Base-by-base conservation (phyloP, 1,140 invertebrate genomes). In the Luehdorfia chinensis region DNA sequence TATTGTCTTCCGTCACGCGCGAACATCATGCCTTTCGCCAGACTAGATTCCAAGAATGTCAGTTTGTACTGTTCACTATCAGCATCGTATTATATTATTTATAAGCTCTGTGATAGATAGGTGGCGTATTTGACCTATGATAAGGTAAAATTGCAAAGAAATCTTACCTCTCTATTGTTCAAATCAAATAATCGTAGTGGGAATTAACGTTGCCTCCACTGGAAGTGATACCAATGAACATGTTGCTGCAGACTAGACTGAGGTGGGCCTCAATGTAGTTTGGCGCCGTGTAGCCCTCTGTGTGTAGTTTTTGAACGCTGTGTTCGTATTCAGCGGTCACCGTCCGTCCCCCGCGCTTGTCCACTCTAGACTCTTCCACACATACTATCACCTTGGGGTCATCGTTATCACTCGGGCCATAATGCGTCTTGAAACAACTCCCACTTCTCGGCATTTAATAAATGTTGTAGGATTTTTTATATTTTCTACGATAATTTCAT, bases 151-250 rank as follows among this genome's bases (percentile, higher is more conserved):
- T 28, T 51, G 30, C 30, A 34, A 31, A 41, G 45, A 41, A 45
- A 11, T 16, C 69, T 77, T 54, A 84, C 71, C 77, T 71, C 25
- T 52, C 39, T 47, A 31, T 39, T 36, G 65, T 74, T 86, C 79
- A 84, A 80, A 86, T 84, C 37, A 83, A 61, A 53, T 86, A 86
- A 55, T 86, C 81, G 77, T 86, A 86, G 48, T 84, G 81, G 15
- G 81, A 78, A 57, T 84, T 80, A 12, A 86, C 79, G 71, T 83
- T 86, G 59, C 65, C 79, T 67, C 72, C 77, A 70, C 54, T 69
- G 50, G 81, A 83, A 36, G 77, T 84, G 52, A 86, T 66, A 51
- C 81, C 81, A 78, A 86, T 86, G 60, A 86, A 86, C 81, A 86
- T 85, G 74, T 76, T 85, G 78, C 43, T 61, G 53, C 50, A 50